Evolutionary conservation across 2,113 vertebrate species (phyloP), one percentile per base, ranked within the genome.

Genomic region (Microcebus ravelobensis): DNA sequence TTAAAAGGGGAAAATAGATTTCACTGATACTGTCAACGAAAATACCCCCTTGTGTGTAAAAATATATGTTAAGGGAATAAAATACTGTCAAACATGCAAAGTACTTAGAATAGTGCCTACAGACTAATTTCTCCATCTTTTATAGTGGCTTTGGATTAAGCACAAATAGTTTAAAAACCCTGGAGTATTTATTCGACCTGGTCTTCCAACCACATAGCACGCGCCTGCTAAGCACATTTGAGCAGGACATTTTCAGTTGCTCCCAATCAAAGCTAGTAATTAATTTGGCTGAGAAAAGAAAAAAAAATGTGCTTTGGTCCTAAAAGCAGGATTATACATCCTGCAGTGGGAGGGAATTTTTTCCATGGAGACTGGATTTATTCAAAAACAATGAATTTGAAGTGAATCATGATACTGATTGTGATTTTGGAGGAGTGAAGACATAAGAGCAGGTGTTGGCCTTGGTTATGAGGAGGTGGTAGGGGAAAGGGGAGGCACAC

Each of bases 251-350:
- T 68, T 88, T 85, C 48, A 91, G 89, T 31, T 86, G 11, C 71
- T 92, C 14, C 63, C 48, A 74, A 36, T 73, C 36, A 93, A 71
- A 82, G 55, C 61, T 45, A 55, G 20, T 34, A 52, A 83, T 91
- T 91, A 63, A 79, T 77, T 86, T 94, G 36, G 50, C 23, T 57
- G 65, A 67, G 65, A 65, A 85, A 63, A 74, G 34, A 57, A 70
- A 92, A 90, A 92, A 90, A 86, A 31, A 39, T 55, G 6, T 71
- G 14, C 39, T 63, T 88, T 68, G 18, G 55, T 68, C 12, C 31
- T 74, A 61, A 95, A 88, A 94, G n/a, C 27, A 27, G n/a, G 36
- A 55, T 93, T 52, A 76, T 90, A 93, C 74, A 77, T 79, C 42
- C n/a, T 36, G 17, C 29, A 86, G 42, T 86, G 27, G 65, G 27